Conservation (phyloP, 2,888 invertebrate species). For the Ceratothoa steindachneri region DNA sequence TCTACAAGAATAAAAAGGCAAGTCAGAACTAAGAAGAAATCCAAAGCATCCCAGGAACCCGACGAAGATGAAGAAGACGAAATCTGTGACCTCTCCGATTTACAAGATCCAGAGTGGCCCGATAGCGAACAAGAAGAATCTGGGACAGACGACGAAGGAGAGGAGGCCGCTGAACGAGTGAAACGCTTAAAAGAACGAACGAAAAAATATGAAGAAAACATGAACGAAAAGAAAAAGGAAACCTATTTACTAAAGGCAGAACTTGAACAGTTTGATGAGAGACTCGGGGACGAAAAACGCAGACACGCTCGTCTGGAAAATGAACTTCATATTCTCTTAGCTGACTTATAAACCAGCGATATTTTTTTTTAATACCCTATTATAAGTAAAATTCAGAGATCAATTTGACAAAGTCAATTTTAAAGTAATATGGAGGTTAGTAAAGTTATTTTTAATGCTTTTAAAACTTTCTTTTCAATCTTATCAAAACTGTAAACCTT, state of each 20-base stretch:
- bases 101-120: slow-evolving; percentile 34
- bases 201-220: slow-evolving; percentile 72
- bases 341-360: slow-evolving; percentile 22
- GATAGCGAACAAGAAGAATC: slow-evolving; percentile 39
- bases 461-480: too few species aligned
- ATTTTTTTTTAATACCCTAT: too few species aligned
- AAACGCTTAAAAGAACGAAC: slow-evolving; percentile 53
- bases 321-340: slow-evolving; percentile 39
- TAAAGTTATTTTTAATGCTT: too few species aligned
- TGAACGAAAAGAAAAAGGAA: slow-evolving; percentile 78
- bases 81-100: slow-evolving; percentile 41
- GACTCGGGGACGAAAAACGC: slow-evolving; percentile 27
- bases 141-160: slow-evolving; percentile 35
- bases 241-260: slow-evolving; percentile 70
- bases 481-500: too few species aligned
- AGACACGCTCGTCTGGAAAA: slow-evolving; percentile 33
- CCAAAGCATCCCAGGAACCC: slow-evolving; percentile 19
- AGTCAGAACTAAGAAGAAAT: slow-evolving; percentile 41
- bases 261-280: slow-evolving; percentile 33
- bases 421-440: too few species aligned
- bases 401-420: too few species aligned
- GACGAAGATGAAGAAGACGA: slow-evolving; percentile 56
- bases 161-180: slow-evolving; percentile 20
- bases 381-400: too few species aligned
- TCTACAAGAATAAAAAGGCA: slow-evolving; percentile 28